Evolutionary conservation across 92 coral and sea anemone genomes (phyloP).

Genomic region (Umimayanthus kanabou): DNA sequence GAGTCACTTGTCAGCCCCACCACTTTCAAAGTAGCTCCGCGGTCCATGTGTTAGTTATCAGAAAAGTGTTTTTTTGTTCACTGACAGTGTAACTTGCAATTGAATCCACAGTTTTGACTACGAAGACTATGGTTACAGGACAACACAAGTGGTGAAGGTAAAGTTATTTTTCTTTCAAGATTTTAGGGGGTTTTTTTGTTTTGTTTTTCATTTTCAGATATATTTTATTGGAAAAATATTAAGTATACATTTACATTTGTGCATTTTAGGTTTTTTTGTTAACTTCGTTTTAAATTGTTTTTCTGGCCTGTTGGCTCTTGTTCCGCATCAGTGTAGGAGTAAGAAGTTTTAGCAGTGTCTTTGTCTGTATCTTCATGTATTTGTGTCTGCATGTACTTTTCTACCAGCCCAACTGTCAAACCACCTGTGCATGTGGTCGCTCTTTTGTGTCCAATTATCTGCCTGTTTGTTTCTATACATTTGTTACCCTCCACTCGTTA

Average conservation of each 20-base stretch:
- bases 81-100: not conserved
- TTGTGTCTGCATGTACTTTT: not conserved
- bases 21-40: too few species aligned
- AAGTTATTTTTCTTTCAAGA: not conserved
- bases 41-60: too few species aligned
- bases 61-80: not conserved
- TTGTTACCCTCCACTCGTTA: too few species aligned
- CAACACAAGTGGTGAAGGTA: slow-evolving; percentile 70
- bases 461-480: not conserved
- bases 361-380: not conserved
- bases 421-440: not conserved
- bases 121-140: slow-evolving; percentile 86
- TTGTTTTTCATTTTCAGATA: too few species aligned
- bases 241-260: too few species aligned
- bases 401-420: not conserved
- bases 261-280: too few species aligned
- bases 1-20: too few species aligned
- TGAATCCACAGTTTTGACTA: slow-evolving; percentile 72
- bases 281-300: too few species aligned
- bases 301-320: too few species aligned
- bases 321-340: not conserved
- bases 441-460: not conserved
- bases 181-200: not conserved
- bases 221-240: too few species aligned
- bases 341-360: too few species aligned